These are phyloP conservation scores for Aplysina aerophoba DNA, from an alignment of 37 sponge, comb jelly and placozoan genomes.

Conservation along the genomic window DNA sequence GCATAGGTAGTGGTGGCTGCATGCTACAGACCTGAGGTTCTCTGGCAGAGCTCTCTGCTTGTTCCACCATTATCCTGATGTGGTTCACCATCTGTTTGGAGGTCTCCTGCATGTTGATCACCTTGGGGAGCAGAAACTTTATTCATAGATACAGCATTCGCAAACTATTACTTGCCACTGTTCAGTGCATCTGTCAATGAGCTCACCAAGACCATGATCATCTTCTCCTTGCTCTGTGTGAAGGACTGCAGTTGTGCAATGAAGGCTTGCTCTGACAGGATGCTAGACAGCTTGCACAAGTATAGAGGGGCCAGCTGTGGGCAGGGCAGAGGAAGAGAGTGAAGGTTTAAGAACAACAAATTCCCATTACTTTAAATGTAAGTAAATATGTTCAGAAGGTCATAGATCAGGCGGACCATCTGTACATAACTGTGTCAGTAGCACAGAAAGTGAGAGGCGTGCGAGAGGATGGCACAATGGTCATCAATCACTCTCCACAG, in stretches of 20 bases:
- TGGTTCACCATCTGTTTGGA: conserved; percentile 81
- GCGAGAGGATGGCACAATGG: too few relatives aligned
- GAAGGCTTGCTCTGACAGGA: conserved; percentile 52
- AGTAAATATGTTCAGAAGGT: too few relatives aligned
- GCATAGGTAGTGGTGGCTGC: too few relatives aligned
- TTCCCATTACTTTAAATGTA: too few relatives aligned
- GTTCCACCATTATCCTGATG: conserved; percentile 88
- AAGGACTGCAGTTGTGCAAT: conserved; percentile 49
- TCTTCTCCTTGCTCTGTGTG: not conserved
- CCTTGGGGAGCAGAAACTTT: not conserved
- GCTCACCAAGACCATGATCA: conserved; percentile 20
- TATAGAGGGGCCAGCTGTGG: conserved; percentile 37
- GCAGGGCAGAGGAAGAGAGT: not conserved
- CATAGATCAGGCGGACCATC: too few relatives aligned
- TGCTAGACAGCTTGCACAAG: conserved; percentile 64
- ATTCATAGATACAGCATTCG: too few relatives aligned
- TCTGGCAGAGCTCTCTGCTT: conserved; percentile 47
- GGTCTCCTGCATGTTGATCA: conserved; percentile 80
- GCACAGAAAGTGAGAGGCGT: too few relatives aligned
- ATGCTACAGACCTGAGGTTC: not conserved
- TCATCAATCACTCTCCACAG: too few relatives aligned
- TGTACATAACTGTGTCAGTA: too few relatives aligned
- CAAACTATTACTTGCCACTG: too few relatives aligned
- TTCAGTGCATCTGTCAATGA: not conserved
- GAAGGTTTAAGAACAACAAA: too few relatives aligned